These are phyloP conservation scores for Thecocarcelia acutangulata DNA, from an alignment of 2,888 invertebrate species.

Conservation along the genomic window DNA sequence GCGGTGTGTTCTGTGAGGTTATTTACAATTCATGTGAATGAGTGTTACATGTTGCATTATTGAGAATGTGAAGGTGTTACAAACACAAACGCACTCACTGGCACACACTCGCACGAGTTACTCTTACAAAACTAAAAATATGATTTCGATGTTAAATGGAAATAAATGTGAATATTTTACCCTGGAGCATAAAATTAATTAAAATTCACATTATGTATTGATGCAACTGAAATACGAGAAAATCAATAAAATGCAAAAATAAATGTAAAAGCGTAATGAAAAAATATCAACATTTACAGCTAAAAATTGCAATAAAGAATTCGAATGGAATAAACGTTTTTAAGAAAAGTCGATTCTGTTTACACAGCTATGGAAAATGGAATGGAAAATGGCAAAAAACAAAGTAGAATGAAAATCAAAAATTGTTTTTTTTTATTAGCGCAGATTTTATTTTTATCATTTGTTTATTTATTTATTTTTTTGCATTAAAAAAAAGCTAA, in stretches of 20 bases:
- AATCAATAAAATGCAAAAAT: slow-evolving; percentile 36
- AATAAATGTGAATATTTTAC: slow-evolving; percentile 49
- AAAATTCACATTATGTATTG: slow-evolving; percentile 42
- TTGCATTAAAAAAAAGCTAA: no score
- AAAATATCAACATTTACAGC: background rate
- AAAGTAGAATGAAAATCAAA: no score
- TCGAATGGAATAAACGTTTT: background rate
- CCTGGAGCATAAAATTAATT: slow-evolving; percentile 56
- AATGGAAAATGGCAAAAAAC: background rate
- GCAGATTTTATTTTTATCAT: no score
- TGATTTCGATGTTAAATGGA: slow-evolving; percentile 23
- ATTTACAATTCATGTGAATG: slow-evolving; percentile 9
- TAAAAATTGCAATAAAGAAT: background rate
- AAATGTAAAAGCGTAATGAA: background rate
- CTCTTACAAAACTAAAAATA: background rate
- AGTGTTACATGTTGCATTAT: slow-evolving; percentile 28
- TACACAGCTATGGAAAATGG: no score
- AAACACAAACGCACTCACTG: background rate
- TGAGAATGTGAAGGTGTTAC: slow-evolving; percentile 10
- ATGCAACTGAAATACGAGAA: slow-evolving; percentile 14
- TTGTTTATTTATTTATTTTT: no score
- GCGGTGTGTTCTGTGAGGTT: background rate
- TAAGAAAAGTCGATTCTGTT: no score
- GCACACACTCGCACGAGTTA: background rate
- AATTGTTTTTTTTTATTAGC: no score